These are phyloP conservation scores for Andrena chrysosceles DNA, from an alignment of 2,888 invertebrate genomes.

Conservation along the genomic window DNA sequence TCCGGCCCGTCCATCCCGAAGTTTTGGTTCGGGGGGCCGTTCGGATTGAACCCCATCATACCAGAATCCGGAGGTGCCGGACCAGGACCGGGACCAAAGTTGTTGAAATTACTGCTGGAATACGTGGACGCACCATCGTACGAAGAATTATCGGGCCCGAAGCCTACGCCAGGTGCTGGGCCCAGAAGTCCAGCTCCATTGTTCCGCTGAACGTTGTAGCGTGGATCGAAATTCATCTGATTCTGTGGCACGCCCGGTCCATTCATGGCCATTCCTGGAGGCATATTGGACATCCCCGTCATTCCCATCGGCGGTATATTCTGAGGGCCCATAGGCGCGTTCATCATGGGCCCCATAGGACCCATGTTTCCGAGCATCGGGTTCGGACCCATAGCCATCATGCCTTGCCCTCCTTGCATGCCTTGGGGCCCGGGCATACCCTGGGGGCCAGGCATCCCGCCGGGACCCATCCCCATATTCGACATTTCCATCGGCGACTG, in stretches of 20 bases:
- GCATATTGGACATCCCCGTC: slow-evolving; percentile 84
- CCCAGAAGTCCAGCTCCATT: slow-evolving; percentile 81
- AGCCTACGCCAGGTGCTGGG: slow-evolving; percentile 78
- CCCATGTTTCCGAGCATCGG: slow-evolving; percentile 78
- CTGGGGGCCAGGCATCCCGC: slow-evolving; percentile 55
- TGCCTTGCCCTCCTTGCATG: slow-evolving; percentile 63
- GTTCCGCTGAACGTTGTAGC: slow-evolving; percentile 77
- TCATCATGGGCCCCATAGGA: slow-evolving; percentile 78
- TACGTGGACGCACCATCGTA: slow-evolving; percentile 74
- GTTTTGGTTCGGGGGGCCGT: slow-evolving; percentile 53
- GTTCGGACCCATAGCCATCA: slow-evolving; percentile 78
- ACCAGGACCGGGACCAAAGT: slow-evolving; percentile 72
- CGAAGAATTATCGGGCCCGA: slow-evolving; percentile 73
- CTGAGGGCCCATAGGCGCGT: slow-evolving; percentile 74
- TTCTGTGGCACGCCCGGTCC: slow-evolving; percentile 70
- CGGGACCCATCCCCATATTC: slow-evolving; percentile 70
- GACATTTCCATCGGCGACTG: slow-evolving; percentile 68
- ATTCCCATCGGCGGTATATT: slow-evolving; percentile 87
- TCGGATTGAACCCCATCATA: slow-evolving; percentile 61
- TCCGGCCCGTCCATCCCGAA: slow-evolving; percentile 76
- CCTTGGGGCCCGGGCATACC: slow-evolving; percentile 60
- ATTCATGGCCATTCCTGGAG: slow-evolving; percentile 66
- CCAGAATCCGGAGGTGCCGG: slow-evolving; percentile 70
- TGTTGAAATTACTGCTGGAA: slow-evolving; percentile 69
- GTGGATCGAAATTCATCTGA: slow-evolving; percentile 81